Percentiles rank a stretch among this genome's conserved stretches.
Conservation (phyloP, 2,113 vertebrate species). For the Myxocyprinus asiaticus region DNA sequence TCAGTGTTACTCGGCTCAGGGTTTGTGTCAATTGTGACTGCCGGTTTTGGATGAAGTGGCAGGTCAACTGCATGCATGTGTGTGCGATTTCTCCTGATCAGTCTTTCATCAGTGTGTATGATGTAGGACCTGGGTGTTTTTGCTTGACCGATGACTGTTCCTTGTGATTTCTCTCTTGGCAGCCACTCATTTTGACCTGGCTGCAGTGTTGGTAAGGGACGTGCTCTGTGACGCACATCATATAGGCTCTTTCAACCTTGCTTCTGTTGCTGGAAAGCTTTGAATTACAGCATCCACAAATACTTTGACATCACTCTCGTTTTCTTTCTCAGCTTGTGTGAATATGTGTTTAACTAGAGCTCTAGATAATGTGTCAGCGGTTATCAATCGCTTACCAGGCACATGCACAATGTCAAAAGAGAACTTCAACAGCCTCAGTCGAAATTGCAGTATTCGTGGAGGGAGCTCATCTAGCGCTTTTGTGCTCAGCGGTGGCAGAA, state of each 20-base stretch:
- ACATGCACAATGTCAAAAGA: constrained; percentile 45
- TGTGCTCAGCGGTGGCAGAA: too few relatives aligned
- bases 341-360: constrained; percentile 18
- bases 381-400: constrained; percentile 38
- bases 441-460: constrained; percentile 23
- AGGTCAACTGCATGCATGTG: background rate
- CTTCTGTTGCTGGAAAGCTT: constrained; percentile 15
- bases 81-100: constrained; percentile 25
- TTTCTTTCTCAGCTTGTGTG: constrained; percentile 13
- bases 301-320: constrained; percentile 9
- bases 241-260: background rate
- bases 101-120: constrained; percentile 25
- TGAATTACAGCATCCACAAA: constrained; percentile 20
- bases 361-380: constrained; percentile 39
- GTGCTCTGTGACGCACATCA: background rate
- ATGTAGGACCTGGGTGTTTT: constrained; percentile 42
- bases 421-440: too few relatives aligned
- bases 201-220: constrained; percentile 5
- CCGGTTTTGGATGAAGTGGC: background rate
- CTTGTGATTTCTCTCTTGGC: constrained; percentile 27
- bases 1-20: too few relatives aligned
- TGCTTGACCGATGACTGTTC: constrained; percentile 22
- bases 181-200: constrained; percentile 42
- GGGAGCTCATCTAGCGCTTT: constrained; percentile 40
- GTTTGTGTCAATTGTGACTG: background rate